Evolutionary conservation across 1,140 invertebrate species (phyloP).

Genomic region (Cryptotermes secundus): DNA sequence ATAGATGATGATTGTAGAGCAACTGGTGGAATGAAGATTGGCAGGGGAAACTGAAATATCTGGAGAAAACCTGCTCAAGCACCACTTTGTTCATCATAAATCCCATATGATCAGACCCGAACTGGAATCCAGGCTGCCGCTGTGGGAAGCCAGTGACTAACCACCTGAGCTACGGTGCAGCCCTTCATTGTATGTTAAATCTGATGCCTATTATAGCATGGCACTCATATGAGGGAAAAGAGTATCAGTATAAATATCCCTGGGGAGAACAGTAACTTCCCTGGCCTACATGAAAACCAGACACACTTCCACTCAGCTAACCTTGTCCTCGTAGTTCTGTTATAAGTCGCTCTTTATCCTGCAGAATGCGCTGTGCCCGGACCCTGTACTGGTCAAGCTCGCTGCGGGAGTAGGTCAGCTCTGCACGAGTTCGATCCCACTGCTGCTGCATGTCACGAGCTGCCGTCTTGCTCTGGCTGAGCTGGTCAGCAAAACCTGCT

Average conservation of each 20-base stretch:
- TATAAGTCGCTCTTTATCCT: constrained; percentile 77
- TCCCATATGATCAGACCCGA: no score
- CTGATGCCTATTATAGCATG: neutral
- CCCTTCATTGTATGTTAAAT: no score
- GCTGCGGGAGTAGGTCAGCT: constrained; percentile 54
- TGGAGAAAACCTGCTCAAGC: no score
- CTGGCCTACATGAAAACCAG: neutral
- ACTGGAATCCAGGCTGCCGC: no score
- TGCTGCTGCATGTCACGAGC: constrained; percentile 6
- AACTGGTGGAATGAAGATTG: no score
- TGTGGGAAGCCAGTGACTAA: no score
- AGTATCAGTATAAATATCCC: no score
- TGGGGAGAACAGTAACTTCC: neutral
- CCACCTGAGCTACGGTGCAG: no score
- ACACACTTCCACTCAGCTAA: neutral
- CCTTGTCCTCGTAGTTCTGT: constrained; percentile 55
- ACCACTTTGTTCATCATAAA: no score
- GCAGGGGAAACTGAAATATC: no score
- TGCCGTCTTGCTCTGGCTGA: neutral
- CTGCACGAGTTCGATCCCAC: constrained; percentile 9
- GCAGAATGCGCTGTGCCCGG: constrained; percentile 70
- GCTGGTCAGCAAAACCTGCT: neutral
- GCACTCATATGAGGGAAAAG: no score
- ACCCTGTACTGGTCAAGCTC: constrained; percentile 70
- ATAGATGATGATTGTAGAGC: no score